Evolutionary conservation across 1,140 invertebrate genomes (phyloP).

Genomic region (Aporrectodea caliginosa): DNA sequence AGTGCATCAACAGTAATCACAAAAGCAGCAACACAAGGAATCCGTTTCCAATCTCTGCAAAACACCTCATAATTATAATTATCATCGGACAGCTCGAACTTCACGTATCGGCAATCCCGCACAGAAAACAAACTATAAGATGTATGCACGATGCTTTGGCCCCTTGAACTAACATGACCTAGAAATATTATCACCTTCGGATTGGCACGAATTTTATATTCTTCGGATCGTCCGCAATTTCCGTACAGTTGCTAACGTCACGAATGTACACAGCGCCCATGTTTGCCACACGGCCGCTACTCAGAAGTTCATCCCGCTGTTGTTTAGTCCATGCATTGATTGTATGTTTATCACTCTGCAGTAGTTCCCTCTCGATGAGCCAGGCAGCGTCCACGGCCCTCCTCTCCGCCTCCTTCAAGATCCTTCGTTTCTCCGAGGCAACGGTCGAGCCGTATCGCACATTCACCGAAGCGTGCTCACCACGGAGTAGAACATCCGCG

Average conservation of each 20-base stretch:
- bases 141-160: neutral
- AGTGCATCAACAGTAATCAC: no score
- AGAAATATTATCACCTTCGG: neutral
- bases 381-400: constrained; percentile 84
- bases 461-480: constrained; percentile 80
- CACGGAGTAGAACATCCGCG: constrained; percentile 72
- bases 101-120: no score
- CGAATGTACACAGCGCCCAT: constrained; percentile 86
- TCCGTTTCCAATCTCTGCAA: no score
- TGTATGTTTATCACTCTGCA: constrained; percentile 66
- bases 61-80: no score
- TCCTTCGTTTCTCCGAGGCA: constrained; percentile 77
- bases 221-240: constrained; percentile 90
- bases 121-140: no score
- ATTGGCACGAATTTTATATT: constrained; percentile 66
- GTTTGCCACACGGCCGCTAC: constrained; percentile 78
- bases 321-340: constrained; percentile 63
- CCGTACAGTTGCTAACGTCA: constrained; percentile 80
- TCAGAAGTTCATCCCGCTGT: constrained; percentile 82
- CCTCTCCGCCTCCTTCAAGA: constrained; percentile 82
- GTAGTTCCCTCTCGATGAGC: constrained; percentile 80
- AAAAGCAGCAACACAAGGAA: no score
- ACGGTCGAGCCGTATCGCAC: constrained; percentile 87
- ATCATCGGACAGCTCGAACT: no score
- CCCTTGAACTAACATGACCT: neutral